Conservation (phyloP, 2,797 vertebrate species). For the Rhadinocentrus ornatus region DNA sequence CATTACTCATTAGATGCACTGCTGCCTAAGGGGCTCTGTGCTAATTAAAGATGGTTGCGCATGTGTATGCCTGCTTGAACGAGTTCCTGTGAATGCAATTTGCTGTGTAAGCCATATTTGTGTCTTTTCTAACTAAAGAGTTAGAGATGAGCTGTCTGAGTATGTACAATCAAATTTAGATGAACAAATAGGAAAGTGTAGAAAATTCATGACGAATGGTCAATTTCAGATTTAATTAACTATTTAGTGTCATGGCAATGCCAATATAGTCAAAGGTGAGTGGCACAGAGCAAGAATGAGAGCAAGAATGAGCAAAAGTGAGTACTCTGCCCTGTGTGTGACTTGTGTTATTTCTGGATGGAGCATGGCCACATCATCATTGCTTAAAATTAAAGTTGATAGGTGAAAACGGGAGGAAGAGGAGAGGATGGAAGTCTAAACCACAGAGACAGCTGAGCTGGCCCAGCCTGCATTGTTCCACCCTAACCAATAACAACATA, state of each 20-base stretch:
- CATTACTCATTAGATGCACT: constrained; percentile 46
- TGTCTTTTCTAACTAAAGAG: constrained; percentile 1
- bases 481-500: constrained; percentile 59
- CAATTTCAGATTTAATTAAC: constrained; percentile 33
- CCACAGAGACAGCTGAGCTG: constrained; percentile 57
- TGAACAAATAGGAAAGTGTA: neutral
- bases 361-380: constrained; percentile 57
- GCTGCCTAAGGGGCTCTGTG: constrained; percentile 31
- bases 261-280: neutral
- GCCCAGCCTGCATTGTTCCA: constrained; percentile 56
- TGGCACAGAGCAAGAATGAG: neutral
- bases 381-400: constrained; percentile 54
- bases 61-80: constrained; percentile 32
- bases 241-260: constrained; percentile 4
- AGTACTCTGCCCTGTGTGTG: constrained; percentile 43
- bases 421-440: constrained; percentile 46
- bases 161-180: neutral
- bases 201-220: constrained; percentile 21
- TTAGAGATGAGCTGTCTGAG: neutral
- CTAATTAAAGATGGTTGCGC: constrained; percentile 56
- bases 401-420: constrained; percentile 47
- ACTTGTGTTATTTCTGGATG: constrained; percentile 63
- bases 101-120: neutral
- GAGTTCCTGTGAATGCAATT: constrained; percentile 10
- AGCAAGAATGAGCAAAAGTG: constrained; percentile 14